A percentile compares a stretch with the other conserved stretches of the same genome.
Conservation (phyloP, 2,888 invertebrate species). For the Drosophila eohydei region DNA sequence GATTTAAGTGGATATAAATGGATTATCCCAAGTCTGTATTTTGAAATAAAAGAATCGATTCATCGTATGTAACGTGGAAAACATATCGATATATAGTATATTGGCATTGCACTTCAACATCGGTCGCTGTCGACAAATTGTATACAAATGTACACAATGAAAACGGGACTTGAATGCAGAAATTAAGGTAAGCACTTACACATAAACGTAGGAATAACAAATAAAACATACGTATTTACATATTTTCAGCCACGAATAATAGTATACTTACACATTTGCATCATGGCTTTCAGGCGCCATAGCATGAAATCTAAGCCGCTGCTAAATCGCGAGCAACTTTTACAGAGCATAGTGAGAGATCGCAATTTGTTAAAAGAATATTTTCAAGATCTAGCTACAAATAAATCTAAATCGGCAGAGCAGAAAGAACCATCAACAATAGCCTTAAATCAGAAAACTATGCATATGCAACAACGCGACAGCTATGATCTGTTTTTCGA, state of each 20-base stretch:
- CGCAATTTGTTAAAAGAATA: slow-evolving; percentile 55
- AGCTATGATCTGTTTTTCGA: slow-evolving; percentile 81
- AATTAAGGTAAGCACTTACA: neutral
- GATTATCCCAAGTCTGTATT: slow-evolving; percentile 2
- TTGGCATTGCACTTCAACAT: slow-evolving; percentile 12
- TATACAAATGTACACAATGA: slow-evolving; percentile 2
- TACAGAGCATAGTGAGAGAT: slow-evolving; percentile 62
- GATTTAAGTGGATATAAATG: slow-evolving; percentile 14
- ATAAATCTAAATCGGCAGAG: neutral
- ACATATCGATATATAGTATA: slow-evolving; percentile 20
- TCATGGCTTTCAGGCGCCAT: slow-evolving; percentile 35
- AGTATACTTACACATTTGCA: neutral
- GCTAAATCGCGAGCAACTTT: slow-evolving; percentile 54
- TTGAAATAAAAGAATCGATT: slow-evolving; percentile 28
- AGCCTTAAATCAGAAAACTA: neutral
- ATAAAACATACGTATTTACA: too few relatives aligned
- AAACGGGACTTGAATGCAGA: neutral
- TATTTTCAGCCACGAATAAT: neutral
- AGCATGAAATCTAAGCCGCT: slow-evolving; percentile 26
- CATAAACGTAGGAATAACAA: neutral
- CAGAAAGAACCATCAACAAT: neutral
- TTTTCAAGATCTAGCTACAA: slow-evolving; percentile 40
- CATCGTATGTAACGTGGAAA: slow-evolving; percentile 5
- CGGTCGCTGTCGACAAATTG: slow-evolving; percentile 1
- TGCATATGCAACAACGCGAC: slow-evolving; percentile 45